phyloP scores from a whole-genome alignment of 2,888 invertebrate genomes.

The Tridacna gigas region DNA sequence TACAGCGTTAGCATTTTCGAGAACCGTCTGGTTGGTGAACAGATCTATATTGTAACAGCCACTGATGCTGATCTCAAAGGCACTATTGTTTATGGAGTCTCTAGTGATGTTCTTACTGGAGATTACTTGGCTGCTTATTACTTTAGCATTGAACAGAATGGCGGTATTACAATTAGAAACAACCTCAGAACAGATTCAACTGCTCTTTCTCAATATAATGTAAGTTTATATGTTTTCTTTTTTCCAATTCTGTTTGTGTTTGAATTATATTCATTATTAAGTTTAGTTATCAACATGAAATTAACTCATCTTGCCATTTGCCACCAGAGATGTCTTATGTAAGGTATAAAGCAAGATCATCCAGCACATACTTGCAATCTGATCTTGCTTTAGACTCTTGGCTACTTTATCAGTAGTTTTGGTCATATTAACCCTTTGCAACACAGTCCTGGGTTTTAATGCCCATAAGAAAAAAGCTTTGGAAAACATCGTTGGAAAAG shows the following conservation, averaged over 20 bases:
- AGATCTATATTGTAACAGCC: slow-evolving; percentile 70
- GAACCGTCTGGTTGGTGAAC: slow-evolving; percentile 54
- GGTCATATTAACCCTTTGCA: too few relatives aligned
- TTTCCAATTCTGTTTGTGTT: background rate
- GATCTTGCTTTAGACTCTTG: too few relatives aligned
- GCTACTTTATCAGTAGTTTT: too few relatives aligned
- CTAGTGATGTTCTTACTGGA: slow-evolving; percentile 72
- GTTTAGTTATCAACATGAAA: too few relatives aligned
- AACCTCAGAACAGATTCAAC: slow-evolving; percentile 67
- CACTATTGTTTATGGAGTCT: slow-evolving; percentile 63
- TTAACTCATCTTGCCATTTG: too few relatives aligned
- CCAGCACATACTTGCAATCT: too few relatives aligned
- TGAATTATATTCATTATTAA: background rate
- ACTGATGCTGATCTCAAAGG: slow-evolving; percentile 71
- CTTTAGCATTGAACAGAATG: slow-evolving; percentile 71
- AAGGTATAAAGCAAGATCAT: background rate
- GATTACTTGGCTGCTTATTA: slow-evolving; percentile 78
- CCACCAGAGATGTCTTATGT: too few relatives aligned
- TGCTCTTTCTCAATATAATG: slow-evolving; percentile 36
- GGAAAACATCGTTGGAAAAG: too few relatives aligned
- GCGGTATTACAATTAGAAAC: slow-evolving; percentile 73
- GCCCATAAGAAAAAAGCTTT: too few relatives aligned
- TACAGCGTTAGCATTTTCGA: slow-evolving; percentile 63
- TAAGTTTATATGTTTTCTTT: slow-evolving; percentile 21
- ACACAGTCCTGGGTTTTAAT: too few relatives aligned